A percentile compares a stretch with the other conserved stretches of the same genome.
phyloP scores from a whole-genome alignment of 1,140 invertebrate genomes.

The Anastrepha ludens region DNA sequence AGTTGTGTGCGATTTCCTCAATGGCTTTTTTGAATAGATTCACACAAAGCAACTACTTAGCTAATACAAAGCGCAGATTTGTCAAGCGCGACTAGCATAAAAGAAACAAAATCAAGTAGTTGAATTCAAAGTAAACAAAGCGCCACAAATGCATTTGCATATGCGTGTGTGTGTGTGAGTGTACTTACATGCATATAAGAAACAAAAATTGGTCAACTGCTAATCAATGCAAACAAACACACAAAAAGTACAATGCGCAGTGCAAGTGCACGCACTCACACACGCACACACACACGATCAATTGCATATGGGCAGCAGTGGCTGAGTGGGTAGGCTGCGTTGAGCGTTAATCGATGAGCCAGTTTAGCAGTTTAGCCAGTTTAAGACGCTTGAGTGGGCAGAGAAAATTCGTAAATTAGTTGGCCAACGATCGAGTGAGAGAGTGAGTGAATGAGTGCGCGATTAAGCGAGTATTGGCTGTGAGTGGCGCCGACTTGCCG shows the following conservation, averaged over 20 bases:
- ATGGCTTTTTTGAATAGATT: not conserved
- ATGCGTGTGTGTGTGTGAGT: no score
- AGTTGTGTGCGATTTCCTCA: not conserved
- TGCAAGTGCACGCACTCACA: not conserved
- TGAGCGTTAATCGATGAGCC: not conserved
- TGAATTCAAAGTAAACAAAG: not conserved
- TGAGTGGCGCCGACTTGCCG: not conserved
- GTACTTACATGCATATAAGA: no score
- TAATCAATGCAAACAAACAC: not conserved
- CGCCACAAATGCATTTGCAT: not conserved
- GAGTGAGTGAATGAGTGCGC: no score
- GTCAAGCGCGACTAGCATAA: not conserved
- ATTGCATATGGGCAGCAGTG: not conserved
- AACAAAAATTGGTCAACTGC: conserved; percentile 11
- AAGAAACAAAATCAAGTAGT: not conserved
- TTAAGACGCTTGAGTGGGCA: no score
- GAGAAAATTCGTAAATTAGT: no score
- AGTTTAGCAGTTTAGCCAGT: not conserved
- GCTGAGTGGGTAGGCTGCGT: not conserved
- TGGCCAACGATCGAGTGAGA: not conserved
- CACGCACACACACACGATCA: not conserved
- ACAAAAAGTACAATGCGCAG: not conserved
- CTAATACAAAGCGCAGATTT: not conserved
- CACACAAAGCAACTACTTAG: not conserved
- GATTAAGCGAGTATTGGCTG: not conserved